Conservation (phyloP, 2,797 vertebrate species). For the Pachyuromys duprasi region DNA sequence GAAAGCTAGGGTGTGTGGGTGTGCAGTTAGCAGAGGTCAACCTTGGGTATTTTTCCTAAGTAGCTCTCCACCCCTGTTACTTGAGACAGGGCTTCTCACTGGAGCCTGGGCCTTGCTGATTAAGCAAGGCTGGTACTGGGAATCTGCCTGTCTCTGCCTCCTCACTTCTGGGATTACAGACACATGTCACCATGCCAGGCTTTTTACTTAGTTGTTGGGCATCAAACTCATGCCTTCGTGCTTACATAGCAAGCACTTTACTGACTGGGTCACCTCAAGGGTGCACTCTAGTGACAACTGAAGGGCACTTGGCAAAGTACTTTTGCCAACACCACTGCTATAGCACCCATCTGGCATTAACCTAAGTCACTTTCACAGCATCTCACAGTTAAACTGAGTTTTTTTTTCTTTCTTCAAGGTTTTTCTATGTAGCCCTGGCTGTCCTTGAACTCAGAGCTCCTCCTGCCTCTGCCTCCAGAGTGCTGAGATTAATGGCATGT, state of each 20-base stretch:
- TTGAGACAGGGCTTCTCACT: neutral
- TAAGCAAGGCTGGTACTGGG: neutral
- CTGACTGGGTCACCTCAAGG: neutral
- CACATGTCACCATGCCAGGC: no score
- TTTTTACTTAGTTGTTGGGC: neutral
- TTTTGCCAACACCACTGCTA: neutral
- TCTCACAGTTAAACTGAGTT: no score
- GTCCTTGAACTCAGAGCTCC: no score
- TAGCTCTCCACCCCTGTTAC: neutral
- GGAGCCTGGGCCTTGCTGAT: neutral
- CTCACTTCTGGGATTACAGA: neutral
- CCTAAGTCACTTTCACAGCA: neutral
- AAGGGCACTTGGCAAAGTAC: neutral
- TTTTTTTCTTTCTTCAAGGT: no score
- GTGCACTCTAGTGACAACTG: neutral
- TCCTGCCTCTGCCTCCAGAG: no score
- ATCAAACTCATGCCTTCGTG: neutral
- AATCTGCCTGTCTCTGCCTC: neutral
- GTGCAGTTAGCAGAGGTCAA: no score
- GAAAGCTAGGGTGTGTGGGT: neutral
- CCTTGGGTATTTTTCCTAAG: no score
- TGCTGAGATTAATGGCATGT: no score
- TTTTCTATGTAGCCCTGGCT: no score
- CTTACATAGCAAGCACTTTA: neutral
- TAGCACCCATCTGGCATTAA: neutral